phyloP scores from a whole-genome alignment of 2,113 vertebrate genomes.

The Zapus hudsonius region DNA sequence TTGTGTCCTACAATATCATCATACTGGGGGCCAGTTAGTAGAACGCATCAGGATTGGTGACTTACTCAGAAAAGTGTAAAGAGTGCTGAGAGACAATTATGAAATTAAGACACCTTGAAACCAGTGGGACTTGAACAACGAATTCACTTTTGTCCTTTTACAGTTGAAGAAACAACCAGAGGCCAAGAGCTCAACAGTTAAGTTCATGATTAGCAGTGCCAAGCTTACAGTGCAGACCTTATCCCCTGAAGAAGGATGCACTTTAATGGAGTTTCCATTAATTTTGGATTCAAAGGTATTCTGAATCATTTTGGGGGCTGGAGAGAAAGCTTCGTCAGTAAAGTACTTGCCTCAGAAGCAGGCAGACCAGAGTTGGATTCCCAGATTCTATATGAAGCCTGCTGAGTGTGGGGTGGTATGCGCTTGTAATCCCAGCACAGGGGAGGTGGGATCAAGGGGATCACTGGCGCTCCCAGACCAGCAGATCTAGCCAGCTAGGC shows the following conservation, averaged over 20 bases:
- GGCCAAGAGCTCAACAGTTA: not conserved
- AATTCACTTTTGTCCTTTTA: not conserved
- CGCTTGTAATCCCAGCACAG: too few species aligned
- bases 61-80: not conserved
- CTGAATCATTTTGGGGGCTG: not conserved
- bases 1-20: not conserved
- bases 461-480: too few species aligned
- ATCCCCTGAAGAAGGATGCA: not conserved
- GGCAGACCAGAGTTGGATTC: too few species aligned
- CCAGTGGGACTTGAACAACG: not conserved
- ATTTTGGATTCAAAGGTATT: not conserved
- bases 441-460: too few species aligned
- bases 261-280: not conserved
- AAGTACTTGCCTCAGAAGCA: too few species aligned
- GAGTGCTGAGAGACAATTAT: not conserved
- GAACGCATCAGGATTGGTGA: not conserved
- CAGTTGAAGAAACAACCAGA: not conserved
- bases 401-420: too few species aligned
- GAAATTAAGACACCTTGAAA: conserved; percentile 31
- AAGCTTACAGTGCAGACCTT: not conserved
- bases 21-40: not conserved
- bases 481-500: too few species aligned
- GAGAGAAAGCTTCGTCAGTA: too few species aligned
- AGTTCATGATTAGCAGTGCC: not conserved
- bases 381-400: too few species aligned